These are phyloP conservation scores for Harpalus rufipes DNA, from an alignment of 2,888 invertebrate genomes.

Conservation along the genomic window DNA sequence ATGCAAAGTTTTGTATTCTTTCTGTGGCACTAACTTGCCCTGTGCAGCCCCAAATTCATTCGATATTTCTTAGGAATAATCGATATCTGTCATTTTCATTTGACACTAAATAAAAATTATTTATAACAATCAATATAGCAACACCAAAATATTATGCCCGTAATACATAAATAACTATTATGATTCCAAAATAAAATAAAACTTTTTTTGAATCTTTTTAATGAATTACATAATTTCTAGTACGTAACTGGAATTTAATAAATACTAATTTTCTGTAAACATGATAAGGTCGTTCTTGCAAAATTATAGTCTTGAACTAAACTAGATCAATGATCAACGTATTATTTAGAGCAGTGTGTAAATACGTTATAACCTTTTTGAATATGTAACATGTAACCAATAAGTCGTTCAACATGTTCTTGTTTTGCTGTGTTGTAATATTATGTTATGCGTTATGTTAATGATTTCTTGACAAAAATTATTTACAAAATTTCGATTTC, in stretches of 20 bases:
- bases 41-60: too few species aligned
- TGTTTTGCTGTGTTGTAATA: conserved; percentile 52
- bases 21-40: too few species aligned
- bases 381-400: conserved; percentile 44
- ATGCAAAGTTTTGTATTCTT: too few species aligned
- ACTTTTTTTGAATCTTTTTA: too few species aligned
- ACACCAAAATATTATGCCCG: too few species aligned
- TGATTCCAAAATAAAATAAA: too few species aligned
- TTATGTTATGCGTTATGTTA: conserved; percentile 45
- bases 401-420: conserved; percentile 62
- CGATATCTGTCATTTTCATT: too few species aligned
- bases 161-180: too few species aligned
- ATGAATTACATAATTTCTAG: neutral
- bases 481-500: conserved; percentile 30
- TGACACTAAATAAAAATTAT: too few species aligned
- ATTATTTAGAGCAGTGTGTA: conserved; percentile 34
- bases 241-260: neutral
- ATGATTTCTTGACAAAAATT: conserved; percentile 42
- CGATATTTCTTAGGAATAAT: too few species aligned
- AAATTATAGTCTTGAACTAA: conserved; percentile 18
- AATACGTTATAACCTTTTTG: conserved; percentile 36
- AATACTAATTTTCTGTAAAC: neutral
- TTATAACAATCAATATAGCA: too few species aligned
- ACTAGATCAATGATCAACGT: conserved; percentile 35
- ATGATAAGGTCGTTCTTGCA: conserved; percentile 25